Evolutionary conservation across 2,797 vertebrate species (phyloP).

Genomic region (Otus scops): DNA sequence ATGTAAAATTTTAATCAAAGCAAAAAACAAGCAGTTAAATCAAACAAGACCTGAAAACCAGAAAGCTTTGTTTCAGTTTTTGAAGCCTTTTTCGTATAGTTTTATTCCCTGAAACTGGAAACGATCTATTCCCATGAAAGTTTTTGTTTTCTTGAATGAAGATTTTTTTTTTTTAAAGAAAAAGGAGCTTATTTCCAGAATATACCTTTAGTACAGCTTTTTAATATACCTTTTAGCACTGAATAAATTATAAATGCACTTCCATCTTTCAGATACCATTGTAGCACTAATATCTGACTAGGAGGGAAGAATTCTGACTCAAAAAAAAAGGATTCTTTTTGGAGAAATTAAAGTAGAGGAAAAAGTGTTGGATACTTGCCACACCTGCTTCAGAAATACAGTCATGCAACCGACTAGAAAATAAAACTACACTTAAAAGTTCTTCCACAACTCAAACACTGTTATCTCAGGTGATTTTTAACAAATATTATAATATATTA

Average conservation of each 20-base stretch:
- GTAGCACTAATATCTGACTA: not conserved
- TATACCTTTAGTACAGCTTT: not conserved
- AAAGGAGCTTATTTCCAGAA: not conserved
- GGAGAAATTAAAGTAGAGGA: not conserved
- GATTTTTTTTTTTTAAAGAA: not conserved
- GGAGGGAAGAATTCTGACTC: not conserved
- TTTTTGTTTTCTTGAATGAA: not conserved
- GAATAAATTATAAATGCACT: not conserved
- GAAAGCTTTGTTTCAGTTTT: not conserved
- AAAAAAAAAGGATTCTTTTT: not conserved
- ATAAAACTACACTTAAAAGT: not conserved
- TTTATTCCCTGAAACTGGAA: not conserved
- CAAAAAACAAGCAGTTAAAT: not conserved
- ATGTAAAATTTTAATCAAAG: constrained; percentile 8
- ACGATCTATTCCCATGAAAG: not conserved
- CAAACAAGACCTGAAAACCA: not conserved
- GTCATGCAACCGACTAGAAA: not conserved
- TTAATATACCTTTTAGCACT: not conserved
- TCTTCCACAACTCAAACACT: not conserved
- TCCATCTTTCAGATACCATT: not conserved
- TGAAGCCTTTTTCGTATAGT: not conserved
- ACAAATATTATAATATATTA: not conserved
- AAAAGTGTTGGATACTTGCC: not conserved
- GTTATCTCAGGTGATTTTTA: not conserved
- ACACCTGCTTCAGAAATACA: not conserved